Evolutionary conservation across 2,797 vertebrate genomes (phyloP).

Genomic region (Enteromius thamalakanensis): DNA sequence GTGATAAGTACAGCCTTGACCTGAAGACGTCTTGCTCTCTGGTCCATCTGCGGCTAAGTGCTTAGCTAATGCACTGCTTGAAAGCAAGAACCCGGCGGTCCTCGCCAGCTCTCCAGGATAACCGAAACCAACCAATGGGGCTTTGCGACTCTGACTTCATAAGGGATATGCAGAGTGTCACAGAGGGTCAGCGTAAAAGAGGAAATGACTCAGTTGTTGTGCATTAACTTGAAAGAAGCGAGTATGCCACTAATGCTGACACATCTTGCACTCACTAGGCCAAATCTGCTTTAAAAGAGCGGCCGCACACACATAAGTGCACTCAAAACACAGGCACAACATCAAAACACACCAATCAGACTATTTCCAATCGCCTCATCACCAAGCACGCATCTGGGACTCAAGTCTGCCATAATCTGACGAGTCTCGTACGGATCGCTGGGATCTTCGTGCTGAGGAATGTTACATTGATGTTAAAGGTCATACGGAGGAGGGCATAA

Average conservation of each 20-base stretch:
- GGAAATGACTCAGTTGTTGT: conserved; percentile 25
- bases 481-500: neutral
- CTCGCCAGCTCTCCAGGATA: conserved; percentile 25
- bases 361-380: conserved; percentile 31
- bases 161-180: conserved; percentile 3
- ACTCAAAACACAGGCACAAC: conserved; percentile 9
- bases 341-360: conserved; percentile 39
- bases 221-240: conserved; percentile 30
- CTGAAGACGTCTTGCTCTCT: conserved; percentile 41
- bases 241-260: conserved; percentile 24
- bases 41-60: conserved; percentile 26
- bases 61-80: conserved; percentile 36
- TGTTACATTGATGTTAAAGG: conserved; percentile 25
- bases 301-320: neutral
- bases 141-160: conserved; percentile 21
- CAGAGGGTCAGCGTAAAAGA: conserved; percentile 2
- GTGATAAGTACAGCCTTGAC: conserved; percentile 40
- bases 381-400: conserved; percentile 40
- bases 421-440: conserved; percentile 11
- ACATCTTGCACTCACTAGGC: conserved; percentile 1
- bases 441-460: neutral
- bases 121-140: conserved; percentile 9
- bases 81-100: conserved; percentile 1
- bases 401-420: conserved; percentile 14
- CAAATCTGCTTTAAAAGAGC: conserved; percentile 13